Percentiles rank a stretch among this genome's conserved stretches.
phyloP scores from a whole-genome alignment of 2,113 vertebrate genomes.

The Athene cunicularia region DNA sequence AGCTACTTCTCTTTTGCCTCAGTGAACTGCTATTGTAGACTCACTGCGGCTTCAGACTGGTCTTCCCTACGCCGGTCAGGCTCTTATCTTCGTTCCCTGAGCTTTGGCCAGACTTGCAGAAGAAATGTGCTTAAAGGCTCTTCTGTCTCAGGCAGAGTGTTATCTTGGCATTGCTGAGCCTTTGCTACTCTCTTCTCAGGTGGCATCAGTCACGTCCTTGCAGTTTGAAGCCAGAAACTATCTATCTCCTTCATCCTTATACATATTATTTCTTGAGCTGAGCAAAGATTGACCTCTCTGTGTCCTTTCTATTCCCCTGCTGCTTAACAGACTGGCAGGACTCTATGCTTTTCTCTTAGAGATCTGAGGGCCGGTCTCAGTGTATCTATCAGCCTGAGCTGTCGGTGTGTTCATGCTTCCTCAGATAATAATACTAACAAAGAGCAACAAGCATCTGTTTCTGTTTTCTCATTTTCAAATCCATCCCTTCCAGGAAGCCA shows the following conservation, averaged over 20 bases:
- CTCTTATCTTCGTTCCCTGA: slow-evolving; percentile 31
- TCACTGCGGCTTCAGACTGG: neutral
- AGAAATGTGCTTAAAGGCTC: slow-evolving; percentile 17
- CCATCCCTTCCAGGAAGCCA: neutral
- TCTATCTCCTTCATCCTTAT: slow-evolving; percentile 48
- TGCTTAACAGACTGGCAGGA: slow-evolving; percentile 41
- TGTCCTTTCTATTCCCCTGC: slow-evolving; percentile 58
- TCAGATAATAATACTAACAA: neutral
- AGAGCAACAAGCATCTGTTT: neutral
- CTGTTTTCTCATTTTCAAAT: neutral
- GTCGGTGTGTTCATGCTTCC: neutral
- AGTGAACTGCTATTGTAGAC: slow-evolving; percentile 13
- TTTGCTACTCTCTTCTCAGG: slow-evolving; percentile 40
- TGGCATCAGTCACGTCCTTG: slow-evolving; percentile 15
- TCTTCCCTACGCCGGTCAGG: neutral
- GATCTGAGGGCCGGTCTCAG: neutral
- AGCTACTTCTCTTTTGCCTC: slow-evolving; percentile 6
- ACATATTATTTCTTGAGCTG: slow-evolving; percentile 24
- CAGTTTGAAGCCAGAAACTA: slow-evolving; percentile 26
- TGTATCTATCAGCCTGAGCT: slow-evolving; percentile 11
- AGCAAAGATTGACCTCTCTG: slow-evolving; percentile 18
- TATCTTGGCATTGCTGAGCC: slow-evolving; percentile 5
- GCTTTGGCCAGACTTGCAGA: slow-evolving; percentile 35
- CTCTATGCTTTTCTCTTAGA: slow-evolving; percentile 29
- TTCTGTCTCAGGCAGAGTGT: slow-evolving; percentile 10